Conservation (phyloP, 2,888 invertebrate genomes). For the Gibbula magus region DNA sequence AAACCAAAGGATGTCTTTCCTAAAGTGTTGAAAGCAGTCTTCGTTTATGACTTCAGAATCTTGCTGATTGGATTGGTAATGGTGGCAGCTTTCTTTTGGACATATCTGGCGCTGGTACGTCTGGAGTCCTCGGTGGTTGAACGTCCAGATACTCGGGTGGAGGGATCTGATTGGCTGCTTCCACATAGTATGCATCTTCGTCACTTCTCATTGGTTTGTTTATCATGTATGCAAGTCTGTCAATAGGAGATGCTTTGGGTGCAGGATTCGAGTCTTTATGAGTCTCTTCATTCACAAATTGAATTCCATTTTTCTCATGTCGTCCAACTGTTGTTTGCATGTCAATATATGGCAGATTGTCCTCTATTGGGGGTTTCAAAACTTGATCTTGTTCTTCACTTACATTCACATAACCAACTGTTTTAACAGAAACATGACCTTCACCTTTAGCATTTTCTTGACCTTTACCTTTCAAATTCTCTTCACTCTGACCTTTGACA, state of each 20-base stretch:
- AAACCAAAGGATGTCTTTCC: no score
- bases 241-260: not conserved
- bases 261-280: not conserved
- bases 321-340: not conserved
- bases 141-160: constrained; percentile 7
- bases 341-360: not conserved
- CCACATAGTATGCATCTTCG: not conserved
- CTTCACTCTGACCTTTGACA: not conserved
- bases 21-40: no score
- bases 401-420: not conserved
- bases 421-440: not conserved
- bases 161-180: not conserved
- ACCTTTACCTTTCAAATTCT: not conserved
- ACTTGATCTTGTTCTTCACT: not conserved
- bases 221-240: not conserved
- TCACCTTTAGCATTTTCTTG: not conserved
- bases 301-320: not conserved
- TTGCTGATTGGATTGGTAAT: constrained; percentile 2
- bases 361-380: not conserved
- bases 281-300: not conserved
- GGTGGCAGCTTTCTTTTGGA: constrained; percentile 27
- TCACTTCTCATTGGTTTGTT: not conserved
- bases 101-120: not conserved
- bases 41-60: not conserved
- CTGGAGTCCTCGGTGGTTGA: not conserved